A percentile compares a stretch with the other conserved stretches of the same genome.
Conservation (phyloP, 2,797 vertebrate species). For the Enteromius fasciolatus region DNA sequence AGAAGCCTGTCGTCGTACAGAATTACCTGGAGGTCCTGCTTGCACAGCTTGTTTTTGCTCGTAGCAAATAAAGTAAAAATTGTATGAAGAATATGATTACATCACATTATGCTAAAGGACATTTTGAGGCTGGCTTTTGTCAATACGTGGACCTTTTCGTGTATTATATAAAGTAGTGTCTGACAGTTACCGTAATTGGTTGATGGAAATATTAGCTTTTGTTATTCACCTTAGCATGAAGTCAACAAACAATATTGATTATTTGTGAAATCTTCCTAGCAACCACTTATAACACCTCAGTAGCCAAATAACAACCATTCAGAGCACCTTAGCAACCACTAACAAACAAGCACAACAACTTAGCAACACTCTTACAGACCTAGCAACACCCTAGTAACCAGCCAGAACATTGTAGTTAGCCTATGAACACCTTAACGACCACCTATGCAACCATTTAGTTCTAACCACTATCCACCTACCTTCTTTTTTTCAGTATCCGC, state of each 20-base stretch:
- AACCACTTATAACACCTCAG: background rate
- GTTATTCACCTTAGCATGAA: background rate
- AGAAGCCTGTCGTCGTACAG: background rate
- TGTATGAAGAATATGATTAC: background rate
- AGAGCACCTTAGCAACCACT: background rate
- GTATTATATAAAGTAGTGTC: background rate
- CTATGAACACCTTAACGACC: too few species aligned
- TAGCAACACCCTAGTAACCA: background rate
- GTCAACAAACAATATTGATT: background rate
- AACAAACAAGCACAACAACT: background rate
- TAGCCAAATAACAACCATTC: background rate
- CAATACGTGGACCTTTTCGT: background rate
- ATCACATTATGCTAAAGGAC: background rate
- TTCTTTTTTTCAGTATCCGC: constrained; percentile 82
- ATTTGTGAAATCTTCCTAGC: background rate
- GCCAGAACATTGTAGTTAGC: background rate
- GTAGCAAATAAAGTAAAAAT: background rate
- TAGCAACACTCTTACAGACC: too few species aligned
- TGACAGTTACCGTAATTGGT: background rate
- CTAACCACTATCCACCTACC: background rate
- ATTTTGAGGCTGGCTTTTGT: background rate
- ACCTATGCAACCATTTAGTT: background rate
- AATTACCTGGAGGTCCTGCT: background rate
- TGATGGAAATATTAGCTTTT: background rate
- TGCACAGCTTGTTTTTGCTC: background rate